Evolutionary conservation across 2,113 vertebrate species (phyloP), one percentile per base, ranked within the genome.

Genomic region (Coracopsis vasa): DNA sequence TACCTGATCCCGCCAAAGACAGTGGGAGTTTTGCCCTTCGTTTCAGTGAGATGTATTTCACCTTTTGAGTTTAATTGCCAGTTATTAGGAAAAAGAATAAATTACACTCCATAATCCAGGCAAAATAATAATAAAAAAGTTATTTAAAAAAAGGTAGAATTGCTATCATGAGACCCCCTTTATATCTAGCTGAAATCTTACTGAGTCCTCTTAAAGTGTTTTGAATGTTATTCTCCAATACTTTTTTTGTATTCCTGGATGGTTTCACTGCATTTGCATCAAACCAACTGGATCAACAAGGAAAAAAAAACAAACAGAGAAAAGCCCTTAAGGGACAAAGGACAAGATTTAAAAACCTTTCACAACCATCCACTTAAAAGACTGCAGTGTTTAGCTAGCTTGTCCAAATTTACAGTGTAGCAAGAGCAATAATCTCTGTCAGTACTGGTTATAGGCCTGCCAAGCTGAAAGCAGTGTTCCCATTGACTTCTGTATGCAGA

Each of bases 371-470:
- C 82, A 82, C 85, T 94, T 96, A 62, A 91, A 96, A 93, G 88
- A 71, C 79, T 23, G 27, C n/a, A 67, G 29, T 88, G 67, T 96
- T 97, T 92, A 90, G 85, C 85, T 85, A 60, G 93, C 82, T 92
- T 86, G 75, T 83, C 90, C 88, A 96, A 92, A 93, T 90, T 75
- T 94, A 87, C 91, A 95, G 73, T 72, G 88, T 35, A 87, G 92
- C 83, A 92, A 87, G 56, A 94, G 88, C 80, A 88, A 64, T 86
- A 91, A 94, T 88, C 88, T 88, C 86, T 37, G 29, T 95, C 90
- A 84, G 88, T 20, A 14, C 27, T 25, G 29, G 39, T 89, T 75
- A 29, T 16, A 95, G 73, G 17, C 69, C 80, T 96, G 93, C 88
- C 94, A 95, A 91, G 51, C 69, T 31, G 75, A 87, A 64, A 94